Conservation (phyloP, 2,888 invertebrate genomes). For the Reticulitermes lucifugus region DNA sequence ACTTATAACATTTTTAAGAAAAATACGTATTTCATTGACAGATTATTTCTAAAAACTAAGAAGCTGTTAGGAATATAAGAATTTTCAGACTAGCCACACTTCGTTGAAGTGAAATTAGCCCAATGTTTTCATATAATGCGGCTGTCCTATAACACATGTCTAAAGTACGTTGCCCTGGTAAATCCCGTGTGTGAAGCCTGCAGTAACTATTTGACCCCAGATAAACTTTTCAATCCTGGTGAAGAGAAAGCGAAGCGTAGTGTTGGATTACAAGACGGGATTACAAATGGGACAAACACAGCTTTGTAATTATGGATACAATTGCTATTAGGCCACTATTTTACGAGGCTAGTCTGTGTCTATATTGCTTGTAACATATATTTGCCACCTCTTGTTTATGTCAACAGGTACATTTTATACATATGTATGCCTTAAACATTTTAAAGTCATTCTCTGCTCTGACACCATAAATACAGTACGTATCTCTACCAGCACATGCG, state of each 20-base stretch:
- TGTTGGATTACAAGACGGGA: not conserved
- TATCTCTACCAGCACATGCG: not conserved
- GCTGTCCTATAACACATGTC: no score
- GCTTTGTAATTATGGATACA: not conserved
- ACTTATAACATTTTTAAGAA: no score
- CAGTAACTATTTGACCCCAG: no score
- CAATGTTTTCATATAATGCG: no score
- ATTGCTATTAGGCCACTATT: not conserved
- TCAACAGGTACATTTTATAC: not conserved
- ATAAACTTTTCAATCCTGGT: not conserved
- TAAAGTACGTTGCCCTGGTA: no score
- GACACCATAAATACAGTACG: not conserved
- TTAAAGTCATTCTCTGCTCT: not conserved
- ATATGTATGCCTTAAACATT: not conserved
- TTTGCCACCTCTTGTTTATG: not conserved
- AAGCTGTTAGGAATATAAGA: no score
- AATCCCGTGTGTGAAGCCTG: no score
- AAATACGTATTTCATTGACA: no score
- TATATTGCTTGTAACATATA: not conserved
- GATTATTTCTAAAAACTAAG: no score
- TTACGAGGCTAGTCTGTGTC: not conserved
- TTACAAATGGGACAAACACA: not conserved
- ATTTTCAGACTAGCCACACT: no score
- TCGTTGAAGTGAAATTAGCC: no score
- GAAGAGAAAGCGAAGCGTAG: not conserved